These are phyloP conservation scores for Oreochromis mossambicus DNA, from an alignment of 2,797 vertebrate genomes.

Conservation along the genomic window DNA sequence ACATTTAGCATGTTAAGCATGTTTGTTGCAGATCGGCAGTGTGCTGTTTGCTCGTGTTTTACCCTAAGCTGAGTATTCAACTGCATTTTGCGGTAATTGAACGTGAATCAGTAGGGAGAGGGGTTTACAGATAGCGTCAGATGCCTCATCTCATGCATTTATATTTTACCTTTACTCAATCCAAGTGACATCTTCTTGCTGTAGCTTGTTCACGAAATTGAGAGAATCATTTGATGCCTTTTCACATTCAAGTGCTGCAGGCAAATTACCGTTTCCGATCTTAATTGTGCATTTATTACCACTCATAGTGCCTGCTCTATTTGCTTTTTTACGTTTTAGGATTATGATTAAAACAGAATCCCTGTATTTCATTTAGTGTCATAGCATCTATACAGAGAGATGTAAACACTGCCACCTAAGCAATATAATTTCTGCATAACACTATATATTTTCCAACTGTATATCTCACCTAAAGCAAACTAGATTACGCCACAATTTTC, in stretches of 20 bases:
- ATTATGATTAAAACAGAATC: background rate
- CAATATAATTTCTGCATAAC: background rate
- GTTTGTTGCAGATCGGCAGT: background rate
- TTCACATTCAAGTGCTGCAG: background rate
- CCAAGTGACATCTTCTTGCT: background rate
- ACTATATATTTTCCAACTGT: background rate
- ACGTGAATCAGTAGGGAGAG: background rate
- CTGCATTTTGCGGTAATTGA: constrained; percentile 8
- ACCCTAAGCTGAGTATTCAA: background rate
- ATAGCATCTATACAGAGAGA: background rate
- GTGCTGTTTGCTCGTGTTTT: background rate
- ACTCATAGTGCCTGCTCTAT: accelerated
- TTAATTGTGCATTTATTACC: background rate
- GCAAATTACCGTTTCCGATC: background rate
- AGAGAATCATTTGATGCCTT: background rate
- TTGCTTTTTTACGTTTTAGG: background rate
- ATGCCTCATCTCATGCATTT: background rate
- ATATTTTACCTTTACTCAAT: background rate
- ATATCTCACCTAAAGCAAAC: background rate
- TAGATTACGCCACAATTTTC: background rate
- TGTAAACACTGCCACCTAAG: background rate
- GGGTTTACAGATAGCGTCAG: background rate
- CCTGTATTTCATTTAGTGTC: background rate
- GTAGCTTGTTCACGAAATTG: background rate
- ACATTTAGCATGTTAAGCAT: background rate